These are phyloP conservation scores for Eurosta solidaginis DNA, from an alignment of 1,140 invertebrate genomes.

Conservation along the genomic window DNA sequence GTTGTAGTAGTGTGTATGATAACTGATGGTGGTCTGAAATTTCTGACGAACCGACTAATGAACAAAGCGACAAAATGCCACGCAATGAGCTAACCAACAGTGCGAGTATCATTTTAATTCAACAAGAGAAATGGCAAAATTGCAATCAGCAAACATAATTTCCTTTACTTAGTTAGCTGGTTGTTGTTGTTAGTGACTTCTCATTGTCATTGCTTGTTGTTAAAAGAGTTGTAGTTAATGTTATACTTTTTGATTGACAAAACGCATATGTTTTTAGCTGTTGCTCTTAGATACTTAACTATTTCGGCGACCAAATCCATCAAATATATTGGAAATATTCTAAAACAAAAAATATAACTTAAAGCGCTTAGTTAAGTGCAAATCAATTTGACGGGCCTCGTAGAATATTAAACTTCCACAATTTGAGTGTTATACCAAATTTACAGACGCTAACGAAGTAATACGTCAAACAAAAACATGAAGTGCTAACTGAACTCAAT, in stretches of 20 bases:
- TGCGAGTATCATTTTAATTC: neutral
- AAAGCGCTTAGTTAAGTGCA: no score
- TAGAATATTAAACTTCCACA: no score
- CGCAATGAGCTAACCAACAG: neutral
- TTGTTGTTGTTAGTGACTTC: neutral
- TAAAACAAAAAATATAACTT: no score
- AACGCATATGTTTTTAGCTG: neutral
- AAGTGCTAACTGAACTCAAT: no score
- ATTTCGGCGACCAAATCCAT: no score
- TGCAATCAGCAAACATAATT: slow-evolving; percentile 26
- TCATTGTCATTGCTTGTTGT: neutral
- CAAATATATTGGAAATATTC: no score
- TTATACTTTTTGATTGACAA: neutral
- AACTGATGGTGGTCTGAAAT: no score
- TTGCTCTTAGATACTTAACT: neutral
- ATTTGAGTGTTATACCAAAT: no score
- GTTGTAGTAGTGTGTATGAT: no score
- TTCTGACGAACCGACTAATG: neutral
- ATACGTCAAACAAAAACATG: no score
- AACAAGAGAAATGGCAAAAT: slow-evolving; percentile 17
- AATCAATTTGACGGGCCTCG: no score
- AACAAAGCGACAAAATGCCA: neutral
- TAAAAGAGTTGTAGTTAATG: neutral
- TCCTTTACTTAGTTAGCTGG: neutral
- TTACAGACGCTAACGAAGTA: no score